Evolutionary conservation across 2,888 invertebrate species (phyloP).

Genomic region (Ennomos erosarius): DNA sequence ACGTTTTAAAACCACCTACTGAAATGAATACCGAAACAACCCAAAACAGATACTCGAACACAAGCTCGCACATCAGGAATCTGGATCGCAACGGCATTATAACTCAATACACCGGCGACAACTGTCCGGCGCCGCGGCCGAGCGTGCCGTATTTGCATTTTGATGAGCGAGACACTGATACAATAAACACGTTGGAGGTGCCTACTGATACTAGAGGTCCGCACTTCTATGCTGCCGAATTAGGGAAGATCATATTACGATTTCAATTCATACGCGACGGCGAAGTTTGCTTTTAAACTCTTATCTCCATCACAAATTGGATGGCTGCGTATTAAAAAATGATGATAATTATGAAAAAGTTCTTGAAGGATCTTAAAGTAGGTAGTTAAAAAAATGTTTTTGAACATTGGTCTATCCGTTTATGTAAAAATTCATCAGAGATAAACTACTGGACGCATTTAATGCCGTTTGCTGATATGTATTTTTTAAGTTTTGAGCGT

Average conservation of each 20-base stretch:
- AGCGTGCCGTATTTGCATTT: constrained; percentile 82
- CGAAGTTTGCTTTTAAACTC: not conserved
- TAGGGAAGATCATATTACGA: constrained; percentile 12
- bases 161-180: constrained; percentile 83
- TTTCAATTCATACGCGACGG: constrained; percentile 2
- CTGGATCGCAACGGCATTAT: constrained; percentile 51
- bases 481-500: too few species aligned
- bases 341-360: too few species aligned
- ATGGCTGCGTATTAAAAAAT: too few species aligned
- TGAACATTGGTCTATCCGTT: too few species aligned
- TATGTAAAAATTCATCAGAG: too few species aligned
- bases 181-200: constrained; percentile 74
- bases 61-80: constrained; percentile 5
- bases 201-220: constrained; percentile 57
- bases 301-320: not conserved
- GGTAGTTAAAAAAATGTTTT: too few species aligned
- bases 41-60: constrained; percentile 6
- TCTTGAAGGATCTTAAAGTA: too few species aligned
- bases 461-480: too few species aligned
- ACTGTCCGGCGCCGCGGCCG: constrained; percentile 70
- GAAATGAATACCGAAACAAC: constrained; percentile 4
- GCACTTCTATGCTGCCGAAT: constrained; percentile 24
- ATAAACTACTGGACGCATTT: too few species aligned
- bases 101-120: constrained; percentile 77
- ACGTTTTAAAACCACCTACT: not conserved